A percentile compares a stretch with the other conserved stretches of the same genome.
These are phyloP conservation scores for Lanistes nyassanus DNA, from an alignment of 1,140 invertebrate species.

Conservation along the genomic window DNA sequence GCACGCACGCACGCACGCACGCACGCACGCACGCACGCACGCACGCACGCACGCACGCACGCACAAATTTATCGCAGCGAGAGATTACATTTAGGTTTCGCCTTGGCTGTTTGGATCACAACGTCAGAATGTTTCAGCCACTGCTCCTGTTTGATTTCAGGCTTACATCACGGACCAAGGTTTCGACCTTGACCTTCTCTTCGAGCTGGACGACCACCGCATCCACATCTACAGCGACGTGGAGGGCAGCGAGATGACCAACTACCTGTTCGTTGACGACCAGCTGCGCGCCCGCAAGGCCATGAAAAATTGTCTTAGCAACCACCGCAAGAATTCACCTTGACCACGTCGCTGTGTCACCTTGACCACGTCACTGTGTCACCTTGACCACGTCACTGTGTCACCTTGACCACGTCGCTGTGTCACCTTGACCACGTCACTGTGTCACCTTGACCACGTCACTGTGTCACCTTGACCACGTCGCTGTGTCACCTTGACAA, in stretches of 20 bases:
- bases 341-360: not conserved
- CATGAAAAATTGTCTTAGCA: constrained; percentile 21
- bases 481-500: too few relatives aligned
- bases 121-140: constrained; percentile 1
- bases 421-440: too few relatives aligned
- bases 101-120: too few relatives aligned
- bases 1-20: not conserved
- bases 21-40: constrained; percentile 1
- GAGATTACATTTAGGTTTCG: too few relatives aligned
- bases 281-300: constrained; percentile 38
- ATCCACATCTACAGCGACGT: constrained; percentile 59
- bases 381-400: too few relatives aligned
- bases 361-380: not conserved
- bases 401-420: too few relatives aligned
- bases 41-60: constrained; percentile 7
- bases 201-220: constrained; percentile 37
- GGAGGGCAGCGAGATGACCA: constrained; percentile 54
- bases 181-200: constrained; percentile 57
- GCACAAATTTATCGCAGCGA: too few relatives aligned
- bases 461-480: too few relatives aligned
- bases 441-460: too few relatives aligned
- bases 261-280: constrained; percentile 50
- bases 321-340: constrained; percentile 12
- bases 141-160: constrained; percentile 35
- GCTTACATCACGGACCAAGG: constrained; percentile 53